Conservation (phyloP, 2,113 vertebrate genomes). For the Protobothrops flavoviridis region DNA sequence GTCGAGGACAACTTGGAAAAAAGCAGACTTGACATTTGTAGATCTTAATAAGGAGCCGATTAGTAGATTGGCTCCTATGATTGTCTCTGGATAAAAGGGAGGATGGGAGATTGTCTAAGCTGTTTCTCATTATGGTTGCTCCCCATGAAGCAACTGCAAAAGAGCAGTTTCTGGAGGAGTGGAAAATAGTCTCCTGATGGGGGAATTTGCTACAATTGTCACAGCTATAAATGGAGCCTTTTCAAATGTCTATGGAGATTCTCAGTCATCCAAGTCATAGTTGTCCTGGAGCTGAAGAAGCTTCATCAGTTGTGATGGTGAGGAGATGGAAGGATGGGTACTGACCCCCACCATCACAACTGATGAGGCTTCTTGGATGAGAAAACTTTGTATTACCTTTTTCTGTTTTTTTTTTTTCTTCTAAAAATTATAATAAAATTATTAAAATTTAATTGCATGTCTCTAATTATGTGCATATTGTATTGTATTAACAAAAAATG, state of each 20-base stretch:
- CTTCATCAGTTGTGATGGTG: not conserved
- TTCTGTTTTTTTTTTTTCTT: not conserved
- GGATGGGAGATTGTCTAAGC: not conserved
- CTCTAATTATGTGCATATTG: not conserved
- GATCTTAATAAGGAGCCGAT: not conserved
- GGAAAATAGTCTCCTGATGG: not conserved
- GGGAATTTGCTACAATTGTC: not conserved
- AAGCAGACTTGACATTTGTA: not conserved
- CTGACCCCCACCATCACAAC: not conserved
- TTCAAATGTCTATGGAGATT: not conserved
- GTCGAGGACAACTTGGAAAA: not conserved
- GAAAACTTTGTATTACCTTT: not conserved
- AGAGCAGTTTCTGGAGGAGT: not conserved
- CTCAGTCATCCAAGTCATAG: not conserved
- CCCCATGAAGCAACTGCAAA: not conserved
- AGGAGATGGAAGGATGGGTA: not conserved
- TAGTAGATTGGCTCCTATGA: not conserved
- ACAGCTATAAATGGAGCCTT: not conserved
- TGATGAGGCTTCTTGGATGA: not conserved
- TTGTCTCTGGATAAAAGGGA: not conserved
- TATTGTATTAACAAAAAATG: not conserved
- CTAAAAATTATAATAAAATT: not conserved
- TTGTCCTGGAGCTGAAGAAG: not conserved
- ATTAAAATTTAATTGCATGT: not conserved
- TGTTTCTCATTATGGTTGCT: not conserved